Conservation (phyloP, 2,888 invertebrate genomes). For the Drosophila incognita region DNA sequence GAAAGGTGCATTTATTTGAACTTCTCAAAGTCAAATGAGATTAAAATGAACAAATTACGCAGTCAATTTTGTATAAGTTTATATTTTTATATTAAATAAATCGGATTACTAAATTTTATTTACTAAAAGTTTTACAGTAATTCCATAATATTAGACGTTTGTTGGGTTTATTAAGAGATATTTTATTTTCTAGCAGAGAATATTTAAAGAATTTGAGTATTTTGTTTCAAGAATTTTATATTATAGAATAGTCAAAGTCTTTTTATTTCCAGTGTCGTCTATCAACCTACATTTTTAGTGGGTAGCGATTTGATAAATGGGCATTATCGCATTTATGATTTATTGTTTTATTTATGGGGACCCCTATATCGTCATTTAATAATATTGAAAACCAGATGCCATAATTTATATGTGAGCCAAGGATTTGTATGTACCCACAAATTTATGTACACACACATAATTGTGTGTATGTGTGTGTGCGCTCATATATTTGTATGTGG, state of each 20-base stretch:
- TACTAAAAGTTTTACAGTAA: neutral
- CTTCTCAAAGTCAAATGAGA: neutral
- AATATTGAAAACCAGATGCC: conserved; percentile 54
- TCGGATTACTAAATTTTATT: neutral
- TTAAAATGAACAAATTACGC: neutral
- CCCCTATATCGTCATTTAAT: conserved; percentile 47
- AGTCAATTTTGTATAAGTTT: neutral
- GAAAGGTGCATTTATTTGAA: neutral
- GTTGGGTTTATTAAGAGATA: neutral
- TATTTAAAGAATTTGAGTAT: neutral
- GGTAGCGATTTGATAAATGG: conserved; percentile 62
- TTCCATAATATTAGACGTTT: neutral
- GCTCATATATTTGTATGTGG: conserved; percentile 56
- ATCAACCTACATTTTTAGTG: conserved; percentile 15
- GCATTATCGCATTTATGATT: conserved; percentile 70
- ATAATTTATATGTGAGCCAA: conserved; percentile 70
- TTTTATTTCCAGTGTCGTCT: conserved; percentile 24
- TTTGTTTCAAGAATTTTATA: neutral
- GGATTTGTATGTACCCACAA: conserved; percentile 49
- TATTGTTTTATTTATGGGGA: conserved; percentile 67
- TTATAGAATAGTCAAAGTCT: neutral
- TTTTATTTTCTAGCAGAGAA: neutral
- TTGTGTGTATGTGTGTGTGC: conserved; percentile 14
- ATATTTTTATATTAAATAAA: neutral
- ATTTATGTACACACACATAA: neutral